phyloP scores from a whole-genome alignment of 2,888 invertebrate genomes.

The Caradrina clavipalpis region DNA sequence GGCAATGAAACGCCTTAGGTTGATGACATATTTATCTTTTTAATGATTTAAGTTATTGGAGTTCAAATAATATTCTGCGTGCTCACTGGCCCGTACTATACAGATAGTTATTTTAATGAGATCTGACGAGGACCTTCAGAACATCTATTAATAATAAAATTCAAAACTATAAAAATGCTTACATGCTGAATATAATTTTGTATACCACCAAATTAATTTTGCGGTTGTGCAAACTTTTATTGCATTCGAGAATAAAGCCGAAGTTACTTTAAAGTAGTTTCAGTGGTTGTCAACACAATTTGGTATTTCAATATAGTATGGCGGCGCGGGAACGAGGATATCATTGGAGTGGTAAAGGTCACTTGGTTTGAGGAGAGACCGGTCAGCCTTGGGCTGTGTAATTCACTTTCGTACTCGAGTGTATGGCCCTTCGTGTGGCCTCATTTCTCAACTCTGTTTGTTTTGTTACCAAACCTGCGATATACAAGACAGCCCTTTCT shows the following conservation, averaged over 20 bases:
- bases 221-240: constrained; percentile 38
- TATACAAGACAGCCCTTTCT: constrained; percentile 59
- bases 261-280: constrained; percentile 57
- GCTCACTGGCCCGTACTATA: constrained; percentile 12
- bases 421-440: constrained; percentile 87
- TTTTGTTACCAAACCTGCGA: constrained; percentile 77
- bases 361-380: constrained; percentile 88
- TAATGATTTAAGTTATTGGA: constrained; percentile 20
- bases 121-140: constrained; percentile 28
- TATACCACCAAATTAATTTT: constrained; percentile 43
- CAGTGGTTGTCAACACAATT: constrained; percentile 69
- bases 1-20: constrained; percentile 43
- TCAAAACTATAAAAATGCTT: constrained; percentile 41
- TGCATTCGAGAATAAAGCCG: constrained; percentile 49
- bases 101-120: constrained; percentile 33
- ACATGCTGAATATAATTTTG: constrained; percentile 25
- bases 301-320: constrained; percentile 79
- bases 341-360: constrained; percentile 87
- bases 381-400: constrained; percentile 88
- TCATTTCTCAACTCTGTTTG: constrained; percentile 85
- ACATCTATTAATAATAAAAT: constrained; percentile 47
- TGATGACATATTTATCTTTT: constrained; percentile 45
- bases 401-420: constrained; percentile 87
- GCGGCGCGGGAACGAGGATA: constrained; percentile 87
- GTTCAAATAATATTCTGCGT: constrained; percentile 8